Percentiles rank a stretch among this genome's conserved stretches.
These are phyloP conservation scores for Epinotia ramella DNA, from an alignment of 2,888 invertebrate species.

Conservation along the genomic window DNA sequence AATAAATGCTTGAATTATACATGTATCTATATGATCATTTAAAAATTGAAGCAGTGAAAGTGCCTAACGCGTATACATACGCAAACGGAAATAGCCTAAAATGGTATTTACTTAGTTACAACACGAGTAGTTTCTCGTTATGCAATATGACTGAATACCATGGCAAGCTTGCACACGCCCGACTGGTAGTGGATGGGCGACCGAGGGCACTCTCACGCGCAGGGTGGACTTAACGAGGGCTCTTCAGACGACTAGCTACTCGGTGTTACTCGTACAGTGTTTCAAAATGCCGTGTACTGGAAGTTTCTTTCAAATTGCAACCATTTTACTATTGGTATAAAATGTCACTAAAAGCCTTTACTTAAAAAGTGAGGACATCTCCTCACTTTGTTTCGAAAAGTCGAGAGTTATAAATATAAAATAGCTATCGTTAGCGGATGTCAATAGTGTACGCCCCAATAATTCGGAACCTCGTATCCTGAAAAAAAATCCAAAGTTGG, in stretches of 20 bases:
- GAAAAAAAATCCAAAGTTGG: no score
- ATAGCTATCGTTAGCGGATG: no score
- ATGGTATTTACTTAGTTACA: slow-evolving; percentile 60
- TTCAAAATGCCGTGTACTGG: background rate
- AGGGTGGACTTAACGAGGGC: background rate
- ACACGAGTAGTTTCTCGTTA: slow-evolving; percentile 68
- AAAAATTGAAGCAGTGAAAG: slow-evolving; percentile 59
- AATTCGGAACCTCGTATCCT: no score
- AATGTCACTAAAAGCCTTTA: background rate
- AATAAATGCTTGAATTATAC: slow-evolving; percentile 29
- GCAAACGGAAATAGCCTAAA: slow-evolving; percentile 50
- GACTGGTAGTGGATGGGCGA: slow-evolving; percentile 3
- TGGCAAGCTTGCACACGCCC: background rate
- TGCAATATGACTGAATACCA: slow-evolving; percentile 51
- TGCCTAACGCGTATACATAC: slow-evolving; percentile 51
- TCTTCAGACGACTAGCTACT: background rate
- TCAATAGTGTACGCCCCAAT: no score
- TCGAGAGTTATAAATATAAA: background rate
- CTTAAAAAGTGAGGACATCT: no score
- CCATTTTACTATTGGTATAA: background rate
- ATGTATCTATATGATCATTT: slow-evolving; percentile 32
- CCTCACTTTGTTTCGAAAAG: background rate
- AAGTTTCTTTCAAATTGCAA: background rate
- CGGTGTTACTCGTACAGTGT: background rate
- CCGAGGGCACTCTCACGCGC: background rate